Conservation (phyloP, 2,888 invertebrate genomes). For the Buathra laborator region DNA sequence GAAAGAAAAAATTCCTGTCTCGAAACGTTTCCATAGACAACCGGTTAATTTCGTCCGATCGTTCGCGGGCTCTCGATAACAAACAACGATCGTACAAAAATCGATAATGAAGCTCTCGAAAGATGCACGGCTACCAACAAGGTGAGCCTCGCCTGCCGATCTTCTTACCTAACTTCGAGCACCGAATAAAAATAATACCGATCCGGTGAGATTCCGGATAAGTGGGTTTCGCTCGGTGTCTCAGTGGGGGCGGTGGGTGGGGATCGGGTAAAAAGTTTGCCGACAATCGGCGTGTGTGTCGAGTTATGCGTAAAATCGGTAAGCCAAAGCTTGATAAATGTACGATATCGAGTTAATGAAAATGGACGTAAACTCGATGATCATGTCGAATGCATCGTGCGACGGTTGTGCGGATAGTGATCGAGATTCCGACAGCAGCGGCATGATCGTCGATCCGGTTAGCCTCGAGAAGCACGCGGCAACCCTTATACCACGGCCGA, state of each 20-base stretch:
- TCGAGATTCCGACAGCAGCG: slow-evolving; percentile 83
- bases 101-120: not conserved
- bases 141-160: not conserved
- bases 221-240: no score
- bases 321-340: slow-evolving; percentile 51
- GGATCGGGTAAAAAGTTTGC: not conserved
- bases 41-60: no score
- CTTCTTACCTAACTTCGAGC: no score
- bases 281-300: slow-evolving; percentile 8
- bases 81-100: not conserved
- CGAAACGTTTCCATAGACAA: no score
- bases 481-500: slow-evolving; percentile 77
- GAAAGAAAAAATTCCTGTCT: not conserved
- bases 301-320: slow-evolving; percentile 2
- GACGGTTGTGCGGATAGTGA: slow-evolving; percentile 84
- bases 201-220: no score
- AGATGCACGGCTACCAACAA: no score
- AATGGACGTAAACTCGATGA: slow-evolving; percentile 77
- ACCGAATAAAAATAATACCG: no score
- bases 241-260: no score
- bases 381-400: slow-evolving; percentile 81
- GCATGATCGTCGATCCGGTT: slow-evolving; percentile 84
- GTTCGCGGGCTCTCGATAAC: not conserved
- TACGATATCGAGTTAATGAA: slow-evolving; percentile 68
- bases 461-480: slow-evolving; percentile 79